Conservation (phyloP, 2,888 invertebrate genomes). For the Baronia brevicornis region DNA sequence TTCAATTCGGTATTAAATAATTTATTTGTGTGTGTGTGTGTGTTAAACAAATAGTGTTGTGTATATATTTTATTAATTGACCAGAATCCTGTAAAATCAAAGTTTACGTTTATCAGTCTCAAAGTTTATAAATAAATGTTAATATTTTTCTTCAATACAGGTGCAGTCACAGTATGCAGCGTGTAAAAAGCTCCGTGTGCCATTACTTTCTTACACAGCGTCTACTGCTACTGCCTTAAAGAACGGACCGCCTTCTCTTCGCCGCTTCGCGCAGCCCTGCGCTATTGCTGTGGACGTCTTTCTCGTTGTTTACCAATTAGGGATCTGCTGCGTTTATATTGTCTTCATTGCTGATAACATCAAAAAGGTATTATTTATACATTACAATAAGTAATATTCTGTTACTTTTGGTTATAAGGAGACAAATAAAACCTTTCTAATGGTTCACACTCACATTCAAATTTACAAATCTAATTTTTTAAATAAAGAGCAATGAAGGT, state of each 20-base stretch:
- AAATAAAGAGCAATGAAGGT: too few species aligned
- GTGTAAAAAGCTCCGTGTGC: conserved; percentile 77
- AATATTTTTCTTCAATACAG: conserved; percentile 31
- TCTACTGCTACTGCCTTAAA: conserved; percentile 87
- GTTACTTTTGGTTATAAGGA: too few species aligned
- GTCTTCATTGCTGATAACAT: conserved; percentile 93
- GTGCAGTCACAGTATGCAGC: conserved; percentile 74
- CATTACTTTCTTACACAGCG: conserved; percentile 88
- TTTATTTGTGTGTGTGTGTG: too few species aligned
- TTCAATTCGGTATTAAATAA: too few species aligned
- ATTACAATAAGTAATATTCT: too few species aligned
- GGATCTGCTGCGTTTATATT: conserved; percentile 96
- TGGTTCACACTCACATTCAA: too few species aligned
- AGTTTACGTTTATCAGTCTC: too few species aligned
- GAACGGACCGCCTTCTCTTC: conserved; percentile 81
- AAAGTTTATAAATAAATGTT: too few species aligned
- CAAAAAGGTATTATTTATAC: conserved; percentile 79
- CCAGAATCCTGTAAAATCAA: too few species aligned
- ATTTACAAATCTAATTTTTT: too few species aligned
- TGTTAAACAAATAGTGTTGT: too few species aligned
- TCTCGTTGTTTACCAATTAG: conserved; percentile 89
- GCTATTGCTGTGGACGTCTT: conserved; percentile 80
- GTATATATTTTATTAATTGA: conserved; percentile 1
- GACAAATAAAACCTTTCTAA: too few species aligned
- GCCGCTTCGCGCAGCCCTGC: conserved; percentile 76